Evolutionary conservation across 2,888 invertebrate species (phyloP).

Genomic region (Synergus gifuensis): DNA sequence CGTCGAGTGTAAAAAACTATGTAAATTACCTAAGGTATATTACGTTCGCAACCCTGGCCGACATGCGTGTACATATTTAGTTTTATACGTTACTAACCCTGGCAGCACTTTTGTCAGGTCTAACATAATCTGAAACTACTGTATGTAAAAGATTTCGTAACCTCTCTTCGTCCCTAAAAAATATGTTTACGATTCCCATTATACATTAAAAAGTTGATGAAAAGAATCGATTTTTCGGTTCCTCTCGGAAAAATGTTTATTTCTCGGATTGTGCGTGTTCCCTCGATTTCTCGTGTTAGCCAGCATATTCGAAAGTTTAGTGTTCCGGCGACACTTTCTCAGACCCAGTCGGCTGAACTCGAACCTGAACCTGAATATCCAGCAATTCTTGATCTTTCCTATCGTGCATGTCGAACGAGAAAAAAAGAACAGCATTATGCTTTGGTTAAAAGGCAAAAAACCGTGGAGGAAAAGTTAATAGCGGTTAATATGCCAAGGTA

Average conservation of each 20-base stretch:
- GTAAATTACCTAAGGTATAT: too few relatives aligned
- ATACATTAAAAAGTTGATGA: neutral
- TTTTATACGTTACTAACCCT: too few relatives aligned
- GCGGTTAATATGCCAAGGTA: constrained; percentile 90
- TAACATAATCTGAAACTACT: neutral
- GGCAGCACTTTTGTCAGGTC: neutral
- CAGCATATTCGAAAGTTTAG: constrained; percentile 10
- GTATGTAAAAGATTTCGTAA: neutral
- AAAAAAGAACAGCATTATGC: constrained; percentile 79
- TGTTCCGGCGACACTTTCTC: neutral
- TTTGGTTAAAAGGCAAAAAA: constrained; percentile 82
- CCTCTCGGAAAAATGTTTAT: constrained; percentile 4
- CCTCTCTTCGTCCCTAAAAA: neutral
- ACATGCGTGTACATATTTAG: too few relatives aligned
- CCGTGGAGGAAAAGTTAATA: constrained; percentile 91
- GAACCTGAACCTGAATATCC: constrained; percentile 79
- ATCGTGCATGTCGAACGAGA: constrained; percentile 78
- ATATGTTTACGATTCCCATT: neutral
- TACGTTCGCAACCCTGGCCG: too few relatives aligned
- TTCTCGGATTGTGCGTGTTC: neutral
- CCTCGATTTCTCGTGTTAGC: neutral
- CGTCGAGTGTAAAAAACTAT: too few relatives aligned
- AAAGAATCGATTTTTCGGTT: neutral
- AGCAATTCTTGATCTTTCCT: constrained; percentile 82
- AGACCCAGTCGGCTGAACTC: neutral